phyloP scores from a whole-genome alignment of 2,888 invertebrate species.

The Chromoteleia sp. region DNA sequence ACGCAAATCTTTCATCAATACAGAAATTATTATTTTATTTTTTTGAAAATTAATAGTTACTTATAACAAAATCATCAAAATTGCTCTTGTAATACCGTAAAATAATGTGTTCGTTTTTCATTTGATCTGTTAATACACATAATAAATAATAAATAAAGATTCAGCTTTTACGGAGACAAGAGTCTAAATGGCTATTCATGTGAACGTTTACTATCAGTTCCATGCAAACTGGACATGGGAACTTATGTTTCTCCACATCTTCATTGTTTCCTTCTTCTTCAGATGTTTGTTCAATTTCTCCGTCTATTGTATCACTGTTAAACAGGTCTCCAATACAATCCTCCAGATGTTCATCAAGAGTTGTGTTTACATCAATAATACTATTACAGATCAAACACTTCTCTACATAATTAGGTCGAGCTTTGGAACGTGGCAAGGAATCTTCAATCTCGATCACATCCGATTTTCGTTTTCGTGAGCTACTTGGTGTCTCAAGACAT shows the following conservation, averaged over 20 bases:
- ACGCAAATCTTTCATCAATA: too few species aligned
- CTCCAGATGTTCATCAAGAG: constrained; percentile 85
- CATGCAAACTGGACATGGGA: constrained; percentile 88
- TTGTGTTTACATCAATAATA: constrained; percentile 70
- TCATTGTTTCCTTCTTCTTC: constrained; percentile 76
- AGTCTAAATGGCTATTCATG: constrained; percentile 88
- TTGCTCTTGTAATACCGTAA: too few species aligned
- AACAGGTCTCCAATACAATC: constrained; percentile 84
- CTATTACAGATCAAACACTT: constrained; percentile 78
- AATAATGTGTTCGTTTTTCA: too few species aligned
- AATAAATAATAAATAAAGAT: too few species aligned
- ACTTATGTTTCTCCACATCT: constrained; percentile 81
- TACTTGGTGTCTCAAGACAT: constrained; percentile 54
- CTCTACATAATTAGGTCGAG: constrained; percentile 54
- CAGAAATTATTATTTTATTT: too few species aligned
- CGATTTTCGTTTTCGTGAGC: constrained; percentile 70
- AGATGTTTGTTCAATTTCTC: constrained; percentile 71
- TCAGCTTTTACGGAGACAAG: constrained; percentile 82
- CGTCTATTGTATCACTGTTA: constrained; percentile 71
- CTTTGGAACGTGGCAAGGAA: constrained; percentile 44
- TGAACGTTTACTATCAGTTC: constrained; percentile 85
- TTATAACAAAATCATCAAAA: too few species aligned
- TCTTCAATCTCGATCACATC: constrained; percentile 48
- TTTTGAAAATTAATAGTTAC: too few species aligned
- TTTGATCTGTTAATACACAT: too few species aligned